Evolutionary conservation across 2,113 vertebrate genomes (phyloP), one percentile per base, ranked within the genome.

Genomic region (Aldabrachelys gigantea): DNA sequence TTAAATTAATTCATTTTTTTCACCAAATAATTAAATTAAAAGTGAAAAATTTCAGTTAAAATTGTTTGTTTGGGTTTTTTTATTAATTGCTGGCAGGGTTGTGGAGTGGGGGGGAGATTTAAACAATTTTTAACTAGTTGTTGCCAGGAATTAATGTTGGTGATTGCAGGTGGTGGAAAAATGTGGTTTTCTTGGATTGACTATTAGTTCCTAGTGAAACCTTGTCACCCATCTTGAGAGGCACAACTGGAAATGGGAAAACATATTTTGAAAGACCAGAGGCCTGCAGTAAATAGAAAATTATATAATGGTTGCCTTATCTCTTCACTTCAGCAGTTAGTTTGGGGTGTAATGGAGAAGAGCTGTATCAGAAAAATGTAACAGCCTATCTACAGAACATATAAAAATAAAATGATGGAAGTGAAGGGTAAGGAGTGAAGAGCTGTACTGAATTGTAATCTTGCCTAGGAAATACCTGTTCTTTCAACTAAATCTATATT

Each of bases 41-140:
- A 56, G 49, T 47, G 62, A 75, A 53, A 9, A 1, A 10, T 31
- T 12, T 76, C 2, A 1, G 12, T 8, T 35, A 88, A 54, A 5
- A 1, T 3, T 35, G 13, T 16, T 49, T 49, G 4, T 12, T 79
- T 47, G 22, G 13, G n/a, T 25, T 2, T 1, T 59, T 41, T 8
- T 13, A 25, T 27, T 11, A 44, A 69, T 80, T 52, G 17, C 13
- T 17, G 19, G 49, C 27, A 29, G 78, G 10, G 4, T 9, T 19
- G 17, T 47, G 47, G 31, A 1, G 9, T 4, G 69, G 5, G 38
- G 6, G 52, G 10, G 27, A 12, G 13, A 65, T 57, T 75, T 41
- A 83, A 78, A 1, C 12, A 84, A 80, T 84, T 31, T 6, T 49
- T 16, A 29, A 21, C 2, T 83, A 5, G 52, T 89, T 83, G 19